Conservation (phyloP, 35 echinoderm and acorn worm genomes). For the Apostichopus californicus region DNA sequence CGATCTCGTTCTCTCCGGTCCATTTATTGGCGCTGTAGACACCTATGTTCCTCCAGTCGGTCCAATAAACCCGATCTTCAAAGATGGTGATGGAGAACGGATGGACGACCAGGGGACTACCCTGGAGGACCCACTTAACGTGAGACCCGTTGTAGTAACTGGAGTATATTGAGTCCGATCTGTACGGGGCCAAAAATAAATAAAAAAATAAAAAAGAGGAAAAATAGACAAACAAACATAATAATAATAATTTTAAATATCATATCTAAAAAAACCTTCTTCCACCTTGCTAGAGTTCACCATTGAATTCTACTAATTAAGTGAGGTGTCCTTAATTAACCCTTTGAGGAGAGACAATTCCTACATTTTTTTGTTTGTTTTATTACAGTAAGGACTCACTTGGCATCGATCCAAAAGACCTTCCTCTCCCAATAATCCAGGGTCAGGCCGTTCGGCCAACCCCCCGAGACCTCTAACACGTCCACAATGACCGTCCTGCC, state of each 20-base stretch:
- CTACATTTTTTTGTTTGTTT: too few relatives aligned
- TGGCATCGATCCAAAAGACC: constrained; percentile 87
- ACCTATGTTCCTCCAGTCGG: constrained; percentile 87
- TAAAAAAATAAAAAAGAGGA: not conserved
- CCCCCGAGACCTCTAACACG: constrained; percentile 65
- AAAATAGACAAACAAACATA: too few relatives aligned
- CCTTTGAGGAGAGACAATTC: too few relatives aligned
- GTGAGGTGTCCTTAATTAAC: too few relatives aligned
- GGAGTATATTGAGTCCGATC: constrained; percentile 93
- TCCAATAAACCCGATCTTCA: constrained; percentile 91
- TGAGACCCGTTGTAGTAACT: constrained; percentile 73
- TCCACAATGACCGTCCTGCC: constrained; percentile 66
- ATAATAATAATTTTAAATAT: too few relatives aligned
- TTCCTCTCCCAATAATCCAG: constrained; percentile 73
- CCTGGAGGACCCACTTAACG: constrained; percentile 61
- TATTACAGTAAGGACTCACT: constrained; percentile 15
- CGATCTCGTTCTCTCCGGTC: constrained; percentile 74
- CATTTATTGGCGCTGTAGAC: constrained; percentile 92
- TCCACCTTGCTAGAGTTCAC: too few relatives aligned
- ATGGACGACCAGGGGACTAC: constrained; percentile 73
- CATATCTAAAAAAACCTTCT: too few relatives aligned
- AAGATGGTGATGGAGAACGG: constrained; percentile 94
- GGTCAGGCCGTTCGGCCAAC: constrained; percentile 94
- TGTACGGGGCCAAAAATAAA: not conserved
- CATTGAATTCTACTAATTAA: too few relatives aligned